Evolutionary conservation across 1,140 invertebrate species (phyloP), one percentile per base, ranked within the genome.

Genomic region (Caerostris extrusa): DNA sequence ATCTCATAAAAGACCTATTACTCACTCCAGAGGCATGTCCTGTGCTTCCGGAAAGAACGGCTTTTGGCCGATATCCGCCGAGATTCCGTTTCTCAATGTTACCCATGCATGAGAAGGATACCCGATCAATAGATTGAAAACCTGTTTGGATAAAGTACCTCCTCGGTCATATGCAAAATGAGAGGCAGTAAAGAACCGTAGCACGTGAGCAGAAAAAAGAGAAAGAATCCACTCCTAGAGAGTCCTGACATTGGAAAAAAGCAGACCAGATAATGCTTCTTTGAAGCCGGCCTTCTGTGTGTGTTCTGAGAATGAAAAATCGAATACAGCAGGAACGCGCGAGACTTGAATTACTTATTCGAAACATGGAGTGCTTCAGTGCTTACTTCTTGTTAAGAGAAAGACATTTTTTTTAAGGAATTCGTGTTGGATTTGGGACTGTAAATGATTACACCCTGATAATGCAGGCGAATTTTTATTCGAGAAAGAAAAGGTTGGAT

Each of bases 1-100:
- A 14, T 19, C 56, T 85, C 83, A 10, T 85, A 85, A 85, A 85
- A 85, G 55, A 85, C 58, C 83, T 58, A 85, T 85, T 85, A 17
- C 83, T 85, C 58, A 57, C 83, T n/a, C n/a, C 10, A 34, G 83
- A 85, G 82, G 57, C 34, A 60, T 77, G 12, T 77, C 34, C 5
- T 50, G 50, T 50, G 19, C 71, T 50, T 50, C 34, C 71, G 19
- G 19, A 50, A 77, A 34, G 71, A 77, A 53, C 34, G 71, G 71
- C 5, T 12, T 4, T 77, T 34, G 14, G 71, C 34, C 19, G 5
- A 50, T 77, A 50, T 77, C 71, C 71, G 8, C 12, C 12, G 34
- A 77, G 71, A 77, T 50, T 77, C 71, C 50, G 34, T 77, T 77
- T 77, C 71, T 12, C 19, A 77, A 77, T 77, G 4, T 8, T 5